Base-by-base conservation (phyloP, 2,113 vertebrate species). In the Pipa parva region DNA sequence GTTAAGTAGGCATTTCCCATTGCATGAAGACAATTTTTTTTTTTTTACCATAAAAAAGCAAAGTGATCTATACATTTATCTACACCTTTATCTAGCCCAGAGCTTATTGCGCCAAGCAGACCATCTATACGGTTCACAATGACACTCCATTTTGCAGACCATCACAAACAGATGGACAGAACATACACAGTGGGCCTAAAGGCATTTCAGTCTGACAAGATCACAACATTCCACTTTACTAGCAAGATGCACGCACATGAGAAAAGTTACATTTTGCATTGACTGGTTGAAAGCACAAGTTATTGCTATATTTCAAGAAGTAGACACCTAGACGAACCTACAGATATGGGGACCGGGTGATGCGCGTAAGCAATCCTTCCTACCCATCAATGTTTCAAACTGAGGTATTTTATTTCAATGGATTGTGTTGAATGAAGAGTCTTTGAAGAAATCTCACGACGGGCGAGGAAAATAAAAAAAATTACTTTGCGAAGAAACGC, bases 221-320 rank as follows among this genome's bases (percentile, higher is more conserved):
- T 46, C 28, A 42, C 28, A 24, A 62, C 11, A 49, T 26, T 31
- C 59, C 49, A 76, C 74, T 56, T 71, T 27, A 54, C 52, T 49
- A 42, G 70, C 27, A 31, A 57, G 57, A 74, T 51, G 22, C 20
- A 71, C 39, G 39, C 39, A 46, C 11, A 31, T 12, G 56, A 52
- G 8, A 57, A 28, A 36, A 33, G 61, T 67, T 75, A 71, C 75
- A 63, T 74, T 69, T 63, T 39, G 73, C 77, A 9, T 2, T 57
- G 72, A 72, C 67, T 74, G 71, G n/a, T 72, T 77, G 39, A 33
- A 74, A 78, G 56, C 67, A 71, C 77, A 82, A 85, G 55, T 90
- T 90, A 90, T 90, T 90, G 89, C 89, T 86, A 79, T 88, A 58
- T 60, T 4, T 81, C 82, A 75, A 79, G 76, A 76, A 65, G 73